Evolutionary conservation across 2,113 vertebrate genomes (phyloP).

Genomic region (Colossoma macropomum): DNA sequence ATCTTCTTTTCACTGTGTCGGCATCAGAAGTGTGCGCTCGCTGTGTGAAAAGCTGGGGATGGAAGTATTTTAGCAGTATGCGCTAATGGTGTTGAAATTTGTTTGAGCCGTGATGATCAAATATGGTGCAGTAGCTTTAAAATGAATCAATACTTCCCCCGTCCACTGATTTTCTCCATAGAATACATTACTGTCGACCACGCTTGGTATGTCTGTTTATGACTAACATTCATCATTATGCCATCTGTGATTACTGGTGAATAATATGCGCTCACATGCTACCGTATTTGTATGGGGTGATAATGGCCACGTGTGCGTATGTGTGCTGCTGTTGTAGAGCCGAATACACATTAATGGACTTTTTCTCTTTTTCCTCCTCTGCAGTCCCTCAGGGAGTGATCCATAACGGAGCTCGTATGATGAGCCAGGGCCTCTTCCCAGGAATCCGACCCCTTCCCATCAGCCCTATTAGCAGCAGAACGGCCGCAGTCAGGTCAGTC

Average conservation of each 20-base stretch:
- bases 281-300: constrained; percentile 16
- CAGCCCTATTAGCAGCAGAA: constrained; percentile 90
- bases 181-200: constrained; percentile 18
- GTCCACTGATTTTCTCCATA: constrained; percentile 19
- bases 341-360: not conserved
- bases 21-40: not conserved
- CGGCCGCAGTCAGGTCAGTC: constrained; percentile 89
- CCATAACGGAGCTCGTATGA: constrained; percentile 93
- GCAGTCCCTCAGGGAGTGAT: constrained; percentile 95
- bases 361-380: constrained; percentile 54
- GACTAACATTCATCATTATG: constrained; percentile 34
- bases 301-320: constrained; percentile 19
- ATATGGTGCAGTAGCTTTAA: constrained; percentile 35
- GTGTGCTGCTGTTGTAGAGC: constrained; percentile 1
- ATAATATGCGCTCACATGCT: constrained; percentile 30
- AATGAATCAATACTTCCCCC: constrained; percentile 41
- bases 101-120: constrained; percentile 36
- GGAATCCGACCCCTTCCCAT: constrained; percentile 93
- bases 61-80: constrained; percentile 3
- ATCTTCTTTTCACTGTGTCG: not conserved
- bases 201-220: constrained; percentile 36
- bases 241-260: constrained; percentile 46
- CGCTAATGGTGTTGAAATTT: not conserved
- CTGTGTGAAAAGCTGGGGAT: constrained; percentile 12
- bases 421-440: constrained; percentile 93